These are phyloP conservation scores for Dioctria linearis DNA, from an alignment of 2,888 invertebrate genomes.

Conservation along the genomic window DNA sequence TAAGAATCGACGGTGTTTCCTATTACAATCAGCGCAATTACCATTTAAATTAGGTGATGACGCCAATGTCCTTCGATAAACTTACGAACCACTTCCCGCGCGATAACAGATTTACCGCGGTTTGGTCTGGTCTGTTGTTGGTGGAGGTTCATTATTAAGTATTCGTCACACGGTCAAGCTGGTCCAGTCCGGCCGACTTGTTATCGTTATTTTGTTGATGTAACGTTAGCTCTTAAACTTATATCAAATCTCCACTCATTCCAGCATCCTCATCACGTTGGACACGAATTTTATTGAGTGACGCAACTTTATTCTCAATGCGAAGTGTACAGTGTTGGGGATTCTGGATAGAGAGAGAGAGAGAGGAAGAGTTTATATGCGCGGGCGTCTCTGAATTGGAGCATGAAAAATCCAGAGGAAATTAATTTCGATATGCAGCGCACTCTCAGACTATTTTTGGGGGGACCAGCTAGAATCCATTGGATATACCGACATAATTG, in stretches of 20 bases:
- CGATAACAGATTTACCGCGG: constrained; percentile 14
- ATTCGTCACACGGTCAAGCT: too few species aligned
- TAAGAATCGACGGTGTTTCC: background rate
- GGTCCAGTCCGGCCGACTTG: background rate
- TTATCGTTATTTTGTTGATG: constrained; percentile 38
- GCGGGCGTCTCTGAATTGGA: constrained; percentile 13
- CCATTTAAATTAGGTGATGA: constrained; percentile 21
- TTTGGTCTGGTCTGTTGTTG: too few species aligned
- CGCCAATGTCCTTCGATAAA: constrained; percentile 27
- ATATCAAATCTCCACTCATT: background rate
- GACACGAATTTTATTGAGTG: constrained; percentile 29
- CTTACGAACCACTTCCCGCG: constrained; percentile 11
- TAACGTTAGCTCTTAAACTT: background rate
- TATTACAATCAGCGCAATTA: background rate
- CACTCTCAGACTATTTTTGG: constrained; percentile 24
- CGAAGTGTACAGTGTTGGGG: too few species aligned
- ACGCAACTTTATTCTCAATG: constrained; percentile 19
- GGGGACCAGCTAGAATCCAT: background rate
- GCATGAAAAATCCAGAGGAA: constrained; percentile 3
- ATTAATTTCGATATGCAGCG: constrained; percentile 23
- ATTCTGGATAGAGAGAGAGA: too few species aligned
- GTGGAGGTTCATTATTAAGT: too few species aligned
- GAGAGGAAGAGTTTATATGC: background rate
- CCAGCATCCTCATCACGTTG: constrained; percentile 26
- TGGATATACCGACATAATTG: background rate